Conservation (phyloP, 2,113 vertebrate genomes). For the Charina bottae region DNA sequence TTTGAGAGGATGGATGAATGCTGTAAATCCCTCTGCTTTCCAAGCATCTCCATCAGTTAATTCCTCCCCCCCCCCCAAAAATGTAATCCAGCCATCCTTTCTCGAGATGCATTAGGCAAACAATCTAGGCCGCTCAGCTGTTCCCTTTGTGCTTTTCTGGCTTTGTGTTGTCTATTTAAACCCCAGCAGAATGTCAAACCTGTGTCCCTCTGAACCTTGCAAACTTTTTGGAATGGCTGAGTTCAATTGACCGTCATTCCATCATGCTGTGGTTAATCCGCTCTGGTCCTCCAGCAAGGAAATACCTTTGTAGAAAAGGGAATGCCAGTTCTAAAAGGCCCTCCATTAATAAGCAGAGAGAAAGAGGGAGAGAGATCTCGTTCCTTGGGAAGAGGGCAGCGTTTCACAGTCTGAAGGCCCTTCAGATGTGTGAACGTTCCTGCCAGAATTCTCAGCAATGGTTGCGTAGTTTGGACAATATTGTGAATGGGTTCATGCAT, state of each 20-base stretch:
- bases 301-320: background rate
- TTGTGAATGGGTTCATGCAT: no score
- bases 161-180: slow-evolving; percentile 25
- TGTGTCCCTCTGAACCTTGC: background rate
- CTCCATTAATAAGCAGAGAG: background rate
- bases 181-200: slow-evolving; percentile 10
- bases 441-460: background rate
- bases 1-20: background rate
- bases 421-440: background rate
- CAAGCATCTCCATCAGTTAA: background rate
- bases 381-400: background rate
- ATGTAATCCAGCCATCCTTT: background rate
- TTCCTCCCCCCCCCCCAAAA: background rate
- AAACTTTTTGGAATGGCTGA: background rate
- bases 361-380: background rate
- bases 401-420: background rate
- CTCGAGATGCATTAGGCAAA: slow-evolving; percentile 14
- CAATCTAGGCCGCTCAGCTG: background rate
- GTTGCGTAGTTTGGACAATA: background rate
- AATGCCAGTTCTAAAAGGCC: background rate
- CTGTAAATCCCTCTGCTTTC: background rate
- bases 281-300: background rate
- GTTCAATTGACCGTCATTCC: background rate
- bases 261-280: fast-evolving
- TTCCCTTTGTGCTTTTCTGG: slow-evolving; percentile 3